Evolutionary conservation across 2,113 vertebrate genomes (phyloP).

Genomic region (Chloropsis cyanopogon): DNA sequence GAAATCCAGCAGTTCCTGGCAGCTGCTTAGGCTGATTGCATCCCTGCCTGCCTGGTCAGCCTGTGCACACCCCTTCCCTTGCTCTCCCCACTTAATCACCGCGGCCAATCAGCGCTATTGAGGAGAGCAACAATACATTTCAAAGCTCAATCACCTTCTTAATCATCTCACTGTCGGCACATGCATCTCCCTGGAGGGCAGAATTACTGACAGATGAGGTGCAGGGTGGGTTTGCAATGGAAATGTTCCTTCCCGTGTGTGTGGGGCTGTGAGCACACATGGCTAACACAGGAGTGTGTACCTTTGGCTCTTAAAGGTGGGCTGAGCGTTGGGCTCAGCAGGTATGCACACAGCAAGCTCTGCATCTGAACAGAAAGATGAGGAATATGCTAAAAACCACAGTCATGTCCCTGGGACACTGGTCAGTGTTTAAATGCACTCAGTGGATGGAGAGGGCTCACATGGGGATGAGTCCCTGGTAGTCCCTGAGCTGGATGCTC

Average conservation of each 20-base stretch:
- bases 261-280: neutral
- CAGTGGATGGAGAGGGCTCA: neutral
- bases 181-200: neutral
- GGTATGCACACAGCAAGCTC: neutral
- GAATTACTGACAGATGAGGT: conserved; percentile 17
- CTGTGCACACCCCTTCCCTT: neutral
- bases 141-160: conserved; percentile 42
- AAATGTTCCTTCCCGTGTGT: neutral
- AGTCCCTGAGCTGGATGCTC: neutral
- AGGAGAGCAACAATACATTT: conserved; percentile 11
- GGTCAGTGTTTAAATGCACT: neutral
- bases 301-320: neutral
- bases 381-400: neutral
- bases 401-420: too few relatives aligned
- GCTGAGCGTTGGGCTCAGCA: neutral
- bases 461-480: fast-evolving
- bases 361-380: neutral
- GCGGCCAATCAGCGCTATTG: conserved; percentile 49
- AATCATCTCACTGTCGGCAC: neutral
- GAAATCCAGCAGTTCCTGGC: neutral
- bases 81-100: conserved; percentile 18
- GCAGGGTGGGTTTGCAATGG: neutral
- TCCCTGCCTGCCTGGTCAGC: conserved; percentile 14
- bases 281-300: neutral
- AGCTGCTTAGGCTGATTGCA: conserved; percentile 31